Base-by-base conservation (phyloP, 2,888 invertebrate species). In the Callyntrura sp. region DNA sequence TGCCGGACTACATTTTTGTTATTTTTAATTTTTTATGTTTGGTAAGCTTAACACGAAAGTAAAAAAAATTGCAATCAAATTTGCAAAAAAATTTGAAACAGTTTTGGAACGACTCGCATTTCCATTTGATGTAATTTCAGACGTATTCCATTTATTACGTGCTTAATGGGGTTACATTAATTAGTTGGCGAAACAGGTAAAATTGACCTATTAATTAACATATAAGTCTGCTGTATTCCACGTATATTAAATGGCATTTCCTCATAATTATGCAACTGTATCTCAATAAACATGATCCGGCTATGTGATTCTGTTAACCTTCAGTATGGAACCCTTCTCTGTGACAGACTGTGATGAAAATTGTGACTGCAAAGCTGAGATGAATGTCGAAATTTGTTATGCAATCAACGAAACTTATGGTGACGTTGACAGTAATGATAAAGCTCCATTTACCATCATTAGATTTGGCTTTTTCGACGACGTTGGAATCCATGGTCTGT, bases 1-100 rank as follows among this genome's bases (percentile, higher is more conserved):
- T 91, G n/a, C 81, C 90, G n/a, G 91, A 91, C 43, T 90, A 87
- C 48, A 14, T 85, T 12, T 91, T 91, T 68, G 73, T 90, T 23
- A 65, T 90, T 55, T 84, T 55, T 48, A 91, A 91, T 76, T 88
- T 91, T 62, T 55, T 91, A 9, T 48, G 81, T 3, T 68, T 90
- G 81, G 90, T 91, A 78, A 81, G 86, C 14, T 5, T 4, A n/a
- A n/a, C n/a, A n/a, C n/a, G n/a, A n/a, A n/a, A n/a, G n/a, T n/a
- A n/a, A n/a, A n/a, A n/a, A n/a, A n/a, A n/a, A n/a, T n/a, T n/a
- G n/a, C n/a, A n/a, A n/a, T n/a, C n/a, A n/a, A n/a, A n/a, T n/a
- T n/a, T n/a, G n/a, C n/a, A n/a, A n/a, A n/a, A 83, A 28, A 6
- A 43, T 48, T 17, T 0, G 20, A 60, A 14, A 85, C 5, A 60